Evolutionary conservation across 64 coral and sea anemone genomes (phyloP).

Genomic region (Montipora capricornis): DNA sequence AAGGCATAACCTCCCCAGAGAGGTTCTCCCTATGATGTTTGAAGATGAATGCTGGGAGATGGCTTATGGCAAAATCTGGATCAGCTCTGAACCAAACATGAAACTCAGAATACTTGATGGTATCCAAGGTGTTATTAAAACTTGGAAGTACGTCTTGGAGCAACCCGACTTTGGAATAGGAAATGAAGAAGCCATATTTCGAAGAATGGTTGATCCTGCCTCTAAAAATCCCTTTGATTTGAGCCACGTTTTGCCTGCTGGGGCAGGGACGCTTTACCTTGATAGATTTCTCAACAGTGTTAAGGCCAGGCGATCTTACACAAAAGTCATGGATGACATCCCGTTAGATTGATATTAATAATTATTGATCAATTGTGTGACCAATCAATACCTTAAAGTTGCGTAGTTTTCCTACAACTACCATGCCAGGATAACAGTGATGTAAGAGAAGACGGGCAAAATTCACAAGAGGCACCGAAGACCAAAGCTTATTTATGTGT

Average conservation of each 20-base stretch:
- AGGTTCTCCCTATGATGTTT: neutral
- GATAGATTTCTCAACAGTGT: neutral
- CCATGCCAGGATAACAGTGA: too few species aligned
- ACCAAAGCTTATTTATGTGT: too few species aligned
- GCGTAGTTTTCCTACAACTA: too few species aligned
- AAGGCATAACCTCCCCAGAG: neutral
- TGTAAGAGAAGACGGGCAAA: too few species aligned
- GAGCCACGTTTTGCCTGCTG: neutral
- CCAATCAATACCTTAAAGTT: too few species aligned
- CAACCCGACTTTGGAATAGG: neutral
- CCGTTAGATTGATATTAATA: neutral
- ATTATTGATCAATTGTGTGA: too few species aligned
- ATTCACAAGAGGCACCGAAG: too few species aligned
- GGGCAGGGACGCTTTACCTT: neutral
- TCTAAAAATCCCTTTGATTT: neutral
- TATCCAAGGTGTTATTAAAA: neutral
- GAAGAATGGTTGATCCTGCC: neutral
- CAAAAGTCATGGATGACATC: neutral
- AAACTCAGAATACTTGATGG: neutral
- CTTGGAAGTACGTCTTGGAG: neutral
- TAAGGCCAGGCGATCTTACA: neutral
- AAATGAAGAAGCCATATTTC: neutral
- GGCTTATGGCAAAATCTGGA: neutral
- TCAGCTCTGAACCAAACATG: neutral
- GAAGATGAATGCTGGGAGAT: neutral